These are phyloP conservation scores for Minunthozetes semirufus DNA, from an alignment of 2,888 invertebrate species.

Conservation along the genomic window DNA sequence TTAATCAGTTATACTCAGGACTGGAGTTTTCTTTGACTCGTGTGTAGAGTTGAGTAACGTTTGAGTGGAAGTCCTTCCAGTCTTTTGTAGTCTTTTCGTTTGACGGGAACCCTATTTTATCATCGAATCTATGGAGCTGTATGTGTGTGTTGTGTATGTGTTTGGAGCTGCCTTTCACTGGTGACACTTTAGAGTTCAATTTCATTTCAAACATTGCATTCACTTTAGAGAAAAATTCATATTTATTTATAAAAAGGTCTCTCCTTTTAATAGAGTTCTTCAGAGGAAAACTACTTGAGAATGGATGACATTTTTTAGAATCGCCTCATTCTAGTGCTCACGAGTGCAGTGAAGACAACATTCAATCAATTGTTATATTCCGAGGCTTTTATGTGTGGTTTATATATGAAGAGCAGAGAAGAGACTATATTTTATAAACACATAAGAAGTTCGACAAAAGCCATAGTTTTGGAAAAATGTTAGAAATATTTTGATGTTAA, in stretches of 20 bases:
- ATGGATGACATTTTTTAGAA: neutral
- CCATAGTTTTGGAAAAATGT: neutral
- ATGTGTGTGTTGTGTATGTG: no score
- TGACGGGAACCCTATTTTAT: constrained; percentile 28
- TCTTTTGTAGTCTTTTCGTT: neutral
- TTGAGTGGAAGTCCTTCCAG: neutral
- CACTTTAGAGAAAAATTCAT: constrained; percentile 15
- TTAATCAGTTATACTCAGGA: constrained; percentile 30
- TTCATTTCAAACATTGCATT: constrained; percentile 11
- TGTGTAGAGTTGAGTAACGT: neutral
- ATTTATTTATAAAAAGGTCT: constrained; percentile 11
- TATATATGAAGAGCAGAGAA: neutral
- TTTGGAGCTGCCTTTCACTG: constrained; percentile 8
- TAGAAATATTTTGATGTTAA: neutral
- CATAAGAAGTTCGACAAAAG: neutral
- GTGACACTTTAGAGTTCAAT: constrained; percentile 26
- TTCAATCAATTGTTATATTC: neutral
- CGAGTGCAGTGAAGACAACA: neutral
- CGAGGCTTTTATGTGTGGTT: neutral
- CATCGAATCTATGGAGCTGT: constrained; percentile 14
- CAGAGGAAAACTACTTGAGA: neutral
- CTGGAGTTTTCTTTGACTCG: neutral
- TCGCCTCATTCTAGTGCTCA: constrained; percentile 1
- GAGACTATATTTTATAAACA: neutral
- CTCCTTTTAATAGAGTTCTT: neutral